phyloP scores from a whole-genome alignment of 2,797 vertebrate species.

The Eupleurogrammus muticus region DNA sequence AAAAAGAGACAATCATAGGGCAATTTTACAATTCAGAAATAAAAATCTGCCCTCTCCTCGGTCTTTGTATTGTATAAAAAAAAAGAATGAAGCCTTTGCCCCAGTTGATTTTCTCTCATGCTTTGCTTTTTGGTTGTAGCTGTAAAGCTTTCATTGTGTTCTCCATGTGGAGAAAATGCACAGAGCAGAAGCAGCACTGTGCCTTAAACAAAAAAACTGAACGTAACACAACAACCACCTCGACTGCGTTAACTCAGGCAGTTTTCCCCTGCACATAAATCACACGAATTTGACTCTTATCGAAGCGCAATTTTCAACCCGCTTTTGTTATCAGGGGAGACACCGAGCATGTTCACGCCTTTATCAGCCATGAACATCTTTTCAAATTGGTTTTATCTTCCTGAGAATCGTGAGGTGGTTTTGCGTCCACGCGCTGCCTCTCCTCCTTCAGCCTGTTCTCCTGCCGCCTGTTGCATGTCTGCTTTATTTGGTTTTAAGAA shows the following conservation, averaged over 20 bases:
- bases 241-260: conserved; percentile 32
- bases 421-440: conserved; percentile 66
- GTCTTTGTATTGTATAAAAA: conserved; percentile 62
- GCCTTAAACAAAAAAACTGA: conserved; percentile 51
- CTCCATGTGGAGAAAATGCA: conserved; percentile 63
- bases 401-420: conserved; percentile 39
- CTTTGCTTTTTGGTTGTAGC: conserved; percentile 88
- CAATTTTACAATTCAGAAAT: conserved; percentile 38
- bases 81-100: conserved; percentile 52
- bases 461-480: conserved; percentile 82
- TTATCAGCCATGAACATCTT: not conserved
- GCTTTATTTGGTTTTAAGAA: conserved; percentile 80
- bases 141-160: conserved; percentile 85
- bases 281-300: conserved; percentile 26
- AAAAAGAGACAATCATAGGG: conserved; percentile 46
- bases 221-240: too few species aligned
- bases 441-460: too few species aligned
- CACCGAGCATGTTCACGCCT: conserved; percentile 11
- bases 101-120: conserved; percentile 55
- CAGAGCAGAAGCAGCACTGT: conserved; percentile 80
- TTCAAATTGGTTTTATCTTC: not conserved
- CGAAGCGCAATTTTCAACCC: conserved; percentile 19
- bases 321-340: conserved; percentile 25
- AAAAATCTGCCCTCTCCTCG: conserved; percentile 54
- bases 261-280: conserved; percentile 20